Base-by-base conservation (phyloP, 2,888 invertebrate species). In the Drosophila recens region DNA sequence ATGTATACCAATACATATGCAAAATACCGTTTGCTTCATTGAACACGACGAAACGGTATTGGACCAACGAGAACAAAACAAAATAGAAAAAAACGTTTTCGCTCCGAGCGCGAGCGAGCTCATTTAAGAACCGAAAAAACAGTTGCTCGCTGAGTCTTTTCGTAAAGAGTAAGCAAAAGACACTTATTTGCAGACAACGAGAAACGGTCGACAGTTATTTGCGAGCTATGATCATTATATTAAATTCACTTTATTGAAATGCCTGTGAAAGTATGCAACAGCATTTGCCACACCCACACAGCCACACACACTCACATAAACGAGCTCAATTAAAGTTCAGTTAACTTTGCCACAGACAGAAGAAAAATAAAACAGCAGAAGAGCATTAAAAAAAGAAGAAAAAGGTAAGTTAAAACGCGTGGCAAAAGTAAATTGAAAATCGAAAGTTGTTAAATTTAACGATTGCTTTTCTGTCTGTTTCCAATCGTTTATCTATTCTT, bases 391-490 rank as follows among this genome's bases (percentile, higher is more conserved):
- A 6, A 30, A 6, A 30, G 2, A 30, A 67, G 51, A 53, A 43
- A 30, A 49, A 56, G 46, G 46, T 74, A 57, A 56, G n/a, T 36
- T 64, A 67, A 45, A 51, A 45, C 30, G 58, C 36, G 69, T 51
- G 61, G 66, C 48, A 52, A 77, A 65, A 70, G 63, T 58, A 72
- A 89, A 91, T 90, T 88, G 91, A 89, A 90, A 90, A 91, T 90
- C 87, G 90, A 90, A 90, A 91, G 90, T 90, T 90, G 86, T 90
- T 83, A 90, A 90, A 89, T 91, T 87, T 91, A 82, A 91, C 66
- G 66, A 58, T 52, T 58, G 52, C 54, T 20, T 49, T 49, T 51
- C 15, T 58, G 30, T 46, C 20, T 34, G 34, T 48, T n/a, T 49
- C 30, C 38, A 27, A n/a, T 40, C 56, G 46, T 48, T 15, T 33